These are phyloP conservation scores for Pogona vitticeps DNA, from an alignment of 2,113 vertebrate species.

Conservation along the genomic window DNA sequence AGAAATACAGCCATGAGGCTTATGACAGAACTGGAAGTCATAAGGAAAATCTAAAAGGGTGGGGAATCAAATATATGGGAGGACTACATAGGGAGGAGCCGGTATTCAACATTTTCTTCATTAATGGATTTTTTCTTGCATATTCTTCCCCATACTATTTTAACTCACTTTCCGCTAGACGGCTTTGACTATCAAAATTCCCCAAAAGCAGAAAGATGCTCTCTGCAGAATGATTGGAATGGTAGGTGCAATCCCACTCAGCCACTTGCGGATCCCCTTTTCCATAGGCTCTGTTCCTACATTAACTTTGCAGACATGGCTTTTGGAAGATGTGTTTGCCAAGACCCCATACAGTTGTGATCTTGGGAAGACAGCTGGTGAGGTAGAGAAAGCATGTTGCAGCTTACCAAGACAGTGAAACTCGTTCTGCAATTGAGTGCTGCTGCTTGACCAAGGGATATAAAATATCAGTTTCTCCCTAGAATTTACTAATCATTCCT, in stretches of 20 bases:
- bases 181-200: not conserved
- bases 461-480: too few species aligned
- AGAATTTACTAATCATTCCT: too few species aligned
- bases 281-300: not conserved
- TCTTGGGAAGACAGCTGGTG: too few species aligned
- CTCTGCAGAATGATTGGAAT: not conserved
- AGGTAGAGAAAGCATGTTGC: too few species aligned
- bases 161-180: not conserved
- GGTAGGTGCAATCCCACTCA: not conserved
- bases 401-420: too few species aligned
- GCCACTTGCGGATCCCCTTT: not conserved
- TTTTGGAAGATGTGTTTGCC: not conserved
- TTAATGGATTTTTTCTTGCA: not conserved
- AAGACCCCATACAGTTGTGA: not conserved
- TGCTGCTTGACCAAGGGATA: too few species aligned
- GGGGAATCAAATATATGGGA: not conserved
- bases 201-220: not conserved
- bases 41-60: not conserved
- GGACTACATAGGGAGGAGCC: not conserved
- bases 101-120: not conserved
- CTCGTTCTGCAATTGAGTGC: too few species aligned
- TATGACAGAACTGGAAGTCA: not conserved
- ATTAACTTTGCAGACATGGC: not conserved
- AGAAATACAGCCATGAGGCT: not conserved
- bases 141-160: not conserved